Conservation (phyloP, 2,797 vertebrate species). For the Danio tinwini region DNA sequence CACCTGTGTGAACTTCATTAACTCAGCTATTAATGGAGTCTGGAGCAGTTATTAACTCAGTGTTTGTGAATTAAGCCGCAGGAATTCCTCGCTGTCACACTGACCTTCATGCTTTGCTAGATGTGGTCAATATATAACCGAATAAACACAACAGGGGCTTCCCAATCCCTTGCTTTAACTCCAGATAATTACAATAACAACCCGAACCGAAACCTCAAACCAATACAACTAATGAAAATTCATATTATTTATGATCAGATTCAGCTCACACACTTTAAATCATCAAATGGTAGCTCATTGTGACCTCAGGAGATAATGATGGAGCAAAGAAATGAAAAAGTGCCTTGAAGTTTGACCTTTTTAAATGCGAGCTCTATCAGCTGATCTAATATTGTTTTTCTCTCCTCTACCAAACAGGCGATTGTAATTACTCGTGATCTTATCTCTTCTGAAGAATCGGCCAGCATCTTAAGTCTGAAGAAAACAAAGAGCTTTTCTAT, state of each 20-base stretch:
- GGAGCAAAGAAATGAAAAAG: neutral
- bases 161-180: neutral
- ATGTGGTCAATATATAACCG: constrained; percentile 24
- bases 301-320: neutral
- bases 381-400: neutral
- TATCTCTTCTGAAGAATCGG: constrained; percentile 10
- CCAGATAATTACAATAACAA: neutral
- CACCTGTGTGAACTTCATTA: neutral
- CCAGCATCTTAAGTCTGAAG: neutral
- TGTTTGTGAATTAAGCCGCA: neutral
- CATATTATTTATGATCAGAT: too few relatives aligned
- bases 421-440: constrained; percentile 19
- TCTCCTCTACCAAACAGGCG: neutral
- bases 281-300: neutral
- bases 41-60: neutral
- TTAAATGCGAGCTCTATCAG: neutral
- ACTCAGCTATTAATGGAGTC: neutral
- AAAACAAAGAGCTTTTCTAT: constrained; percentile 1
- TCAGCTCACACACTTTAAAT: too few relatives aligned
- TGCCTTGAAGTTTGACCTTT: neutral
- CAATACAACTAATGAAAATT: too few relatives aligned
- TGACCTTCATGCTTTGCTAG: constrained; percentile 13
- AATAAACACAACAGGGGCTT: neutral
- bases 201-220: neutral
- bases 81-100: neutral